Evolutionary conservation across 2,797 vertebrate genomes (phyloP).

Genomic region (Falco columbarius): DNA sequence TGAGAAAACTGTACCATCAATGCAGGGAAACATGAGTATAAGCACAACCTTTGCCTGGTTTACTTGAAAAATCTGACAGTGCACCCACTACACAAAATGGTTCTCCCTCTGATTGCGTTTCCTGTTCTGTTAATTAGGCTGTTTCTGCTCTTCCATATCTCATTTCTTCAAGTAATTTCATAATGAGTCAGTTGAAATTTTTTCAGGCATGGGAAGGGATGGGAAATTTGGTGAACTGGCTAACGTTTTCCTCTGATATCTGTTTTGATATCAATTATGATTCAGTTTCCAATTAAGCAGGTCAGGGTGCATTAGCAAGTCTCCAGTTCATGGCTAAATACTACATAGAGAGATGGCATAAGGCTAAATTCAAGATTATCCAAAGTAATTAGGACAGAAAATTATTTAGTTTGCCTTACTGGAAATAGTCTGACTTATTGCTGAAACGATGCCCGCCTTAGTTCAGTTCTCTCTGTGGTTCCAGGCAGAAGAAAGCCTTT

Average conservation of each 20-base stretch:
- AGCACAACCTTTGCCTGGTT: not conserved
- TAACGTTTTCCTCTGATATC: slow-evolving; percentile 40
- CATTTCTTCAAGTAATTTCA: slow-evolving; percentile 37
- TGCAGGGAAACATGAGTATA: not conserved
- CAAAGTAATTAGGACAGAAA: slow-evolving; percentile 58
- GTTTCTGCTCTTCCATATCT: slow-evolving; percentile 32
- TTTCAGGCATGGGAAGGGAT: slow-evolving; percentile 12
- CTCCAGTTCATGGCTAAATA: slow-evolving; percentile 36
- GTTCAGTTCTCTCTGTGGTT: slow-evolving; percentile 39
- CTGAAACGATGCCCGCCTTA: slow-evolving; percentile 41
- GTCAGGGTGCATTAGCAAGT: slow-evolving; percentile 12
- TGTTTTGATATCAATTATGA: slow-evolving; percentile 61
- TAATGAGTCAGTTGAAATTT: slow-evolving; percentile 38
- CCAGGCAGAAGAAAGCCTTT: slow-evolving; percentile 42
- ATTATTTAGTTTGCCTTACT: slow-evolving; percentile 50
- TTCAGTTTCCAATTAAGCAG: slow-evolving; percentile 52
- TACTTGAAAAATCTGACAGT: not conserved
- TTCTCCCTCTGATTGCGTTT: not conserved
- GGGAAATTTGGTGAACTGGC: slow-evolving; percentile 45
- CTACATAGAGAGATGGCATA: slow-evolving; percentile 4
- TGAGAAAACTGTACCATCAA: not conserved
- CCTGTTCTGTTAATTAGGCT: slow-evolving; percentile 53
- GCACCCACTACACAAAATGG: not conserved
- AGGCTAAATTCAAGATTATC: slow-evolving; percentile 61
- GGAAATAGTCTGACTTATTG: slow-evolving; percentile 46